phyloP scores from a whole-genome alignment of 1,140 invertebrate species.

The Rhagoletis pomonella region DNA sequence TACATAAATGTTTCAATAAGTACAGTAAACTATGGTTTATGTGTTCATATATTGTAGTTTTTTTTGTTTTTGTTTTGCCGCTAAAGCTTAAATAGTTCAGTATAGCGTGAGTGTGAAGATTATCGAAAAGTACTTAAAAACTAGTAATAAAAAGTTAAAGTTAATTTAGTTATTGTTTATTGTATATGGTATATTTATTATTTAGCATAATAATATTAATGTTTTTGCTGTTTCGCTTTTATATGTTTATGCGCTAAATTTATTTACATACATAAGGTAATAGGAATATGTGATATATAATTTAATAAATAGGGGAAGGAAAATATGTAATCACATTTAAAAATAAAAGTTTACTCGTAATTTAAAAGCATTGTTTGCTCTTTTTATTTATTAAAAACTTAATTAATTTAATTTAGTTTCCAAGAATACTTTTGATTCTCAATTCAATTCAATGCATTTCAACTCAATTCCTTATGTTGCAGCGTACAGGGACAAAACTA shows the following conservation, averaged over 20 bases:
- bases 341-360: slow-evolving; percentile 49
- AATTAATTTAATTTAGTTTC: neutral
- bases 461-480: slow-evolving; percentile 20
- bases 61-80: neutral
- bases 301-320: slow-evolving; percentile 29
- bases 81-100: neutral
- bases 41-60: neutral
- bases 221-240: slow-evolving; percentile 50
- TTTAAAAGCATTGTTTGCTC: slow-evolving; percentile 54
- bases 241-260: slow-evolving; percentile 55
- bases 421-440: slow-evolving; percentile 31
- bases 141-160: slow-evolving; percentile 36
- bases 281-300: slow-evolving; percentile 13
- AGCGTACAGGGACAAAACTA: neutral
- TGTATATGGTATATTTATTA: neutral
- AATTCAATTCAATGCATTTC: slow-evolving; percentile 29
- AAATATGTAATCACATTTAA: slow-evolving; percentile 46
- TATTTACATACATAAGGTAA: neutral
- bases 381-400: neutral
- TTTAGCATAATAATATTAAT: slow-evolving; percentile 46
- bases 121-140: slow-evolving; percentile 27
- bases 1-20: neutral
- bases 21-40: neutral
- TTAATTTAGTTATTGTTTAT: slow-evolving; percentile 42
- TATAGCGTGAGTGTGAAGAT: slow-evolving; percentile 7